Evolutionary conservation across 2,113 vertebrate species (phyloP), one percentile per base, ranked within the genome.

Genomic region (Lipophrys pholis): DNA sequence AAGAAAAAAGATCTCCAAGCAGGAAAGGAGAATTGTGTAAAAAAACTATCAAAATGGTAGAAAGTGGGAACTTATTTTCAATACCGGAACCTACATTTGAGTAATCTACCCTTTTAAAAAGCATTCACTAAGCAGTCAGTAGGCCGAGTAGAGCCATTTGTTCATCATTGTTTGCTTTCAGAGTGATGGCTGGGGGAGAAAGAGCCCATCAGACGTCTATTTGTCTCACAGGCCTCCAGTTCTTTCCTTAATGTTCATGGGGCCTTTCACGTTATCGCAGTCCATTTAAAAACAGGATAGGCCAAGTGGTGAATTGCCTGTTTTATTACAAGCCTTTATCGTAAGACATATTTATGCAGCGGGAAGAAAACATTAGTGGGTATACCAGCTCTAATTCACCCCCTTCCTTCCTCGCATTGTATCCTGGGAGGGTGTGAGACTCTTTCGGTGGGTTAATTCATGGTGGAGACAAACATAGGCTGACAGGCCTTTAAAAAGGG

Each of bases 371-470:
- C 79, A 87, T 78, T 72, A 85, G 76, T 81, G 45, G 39, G 7
- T 41, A 73, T 66, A 82, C 70, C 78, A 76, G 49, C 65, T 54
- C 72, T 50, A 81, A 75, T 74, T 76, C 70, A 79, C 70, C 80
- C 82, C 73, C 67, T 89, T 91, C 90, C 91, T 89, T 92, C 88
- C 86, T 86, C 8, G 69, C 68, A 88, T 91, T 92, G 89, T 92
- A 72, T 74, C 77, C 68, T 64, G 59, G 66, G 72, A 90, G 87
- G 90, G 87, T 68, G 83, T 79, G 78, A 85, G 78, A 67, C 58
- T 83, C 87, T 81, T 86, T 85, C 73, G 85, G 62, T 39, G 55
- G 66, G 53, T 50, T 88, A 87, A 87, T 87, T 87, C 80, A 89
- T 76, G 78, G 64, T 36, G 40, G 58, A 85, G 76, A 86, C 80